Base-by-base conservation (phyloP, 2,797 vertebrate genomes). In the Okamejei kenojei region DNA sequence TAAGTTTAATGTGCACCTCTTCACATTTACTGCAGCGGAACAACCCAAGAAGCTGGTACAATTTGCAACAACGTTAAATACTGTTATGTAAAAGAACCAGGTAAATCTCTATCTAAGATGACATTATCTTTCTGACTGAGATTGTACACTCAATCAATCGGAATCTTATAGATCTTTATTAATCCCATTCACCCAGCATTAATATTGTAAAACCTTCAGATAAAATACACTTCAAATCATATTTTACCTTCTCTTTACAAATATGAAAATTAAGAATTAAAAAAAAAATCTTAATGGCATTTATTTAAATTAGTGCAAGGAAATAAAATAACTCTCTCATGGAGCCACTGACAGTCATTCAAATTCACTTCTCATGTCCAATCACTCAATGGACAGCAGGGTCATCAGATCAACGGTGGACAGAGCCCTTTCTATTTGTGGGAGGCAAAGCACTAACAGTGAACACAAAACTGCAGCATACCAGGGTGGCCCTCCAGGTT, bases 321-420 rank as follows among this genome's bases (percentile, higher is more conserved):
- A 73, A 73, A 7, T 23, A 45, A 91, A 73, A 74, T 73, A 76
- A 23, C 45, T 92, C 90, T 74, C 32, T 90, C 38, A 76, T 23
- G n/a, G 45, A 54, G 26, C 23, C 68, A 92, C 23, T 76, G 38
- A 92, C 32, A 29, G 35, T 54, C 38, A 76, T 54, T 76, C 71
- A n/a, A 71, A 76, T 92, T 76, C 71, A 92, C 71, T 11, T 92
- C 13, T 54, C 90, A 38, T 74, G 71, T 76, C 71, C 90, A 92
- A 76, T 76, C 71, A 76, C 23, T 92, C 71, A 76, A 23, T 29
- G 29, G 38, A 92, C 35, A 76, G 3, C 10, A 35, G 35, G 65
- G 88, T 90, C 35, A 90, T 73, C 19, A 26, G 90, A 54, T 92
- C 90, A 92, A 23, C 26, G 9, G 38, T 54, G 73, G 71, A 92